phyloP scores from a whole-genome alignment of 2,797 vertebrate genomes.

The Crypturellus tataupa region DNA sequence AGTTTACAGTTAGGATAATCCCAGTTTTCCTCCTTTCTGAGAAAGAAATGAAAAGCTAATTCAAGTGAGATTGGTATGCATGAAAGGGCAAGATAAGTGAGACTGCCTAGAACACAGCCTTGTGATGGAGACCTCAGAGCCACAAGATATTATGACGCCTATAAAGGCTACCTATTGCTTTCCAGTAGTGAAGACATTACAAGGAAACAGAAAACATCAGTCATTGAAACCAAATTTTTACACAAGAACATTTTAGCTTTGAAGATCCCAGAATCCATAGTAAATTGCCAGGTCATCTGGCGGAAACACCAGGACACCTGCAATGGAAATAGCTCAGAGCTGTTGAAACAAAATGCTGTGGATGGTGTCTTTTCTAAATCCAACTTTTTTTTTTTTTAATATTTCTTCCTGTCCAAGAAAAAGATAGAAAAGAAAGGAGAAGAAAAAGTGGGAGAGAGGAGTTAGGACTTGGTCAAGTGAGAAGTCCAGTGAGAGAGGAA shows the following conservation, averaged over 20 bases:
- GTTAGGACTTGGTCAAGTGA: background rate
- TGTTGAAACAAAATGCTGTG: background rate
- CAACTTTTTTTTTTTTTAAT: too few species aligned
- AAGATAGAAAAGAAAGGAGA: background rate
- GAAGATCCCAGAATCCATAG: conserved; percentile 44
- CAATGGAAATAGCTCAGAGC: background rate
- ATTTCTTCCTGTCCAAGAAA: background rate
- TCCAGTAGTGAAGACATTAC: background rate
- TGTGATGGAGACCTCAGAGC: background rate
- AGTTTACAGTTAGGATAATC: conserved; percentile 2
- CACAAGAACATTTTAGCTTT: conserved; percentile 31
- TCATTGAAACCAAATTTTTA: conserved; percentile 1
- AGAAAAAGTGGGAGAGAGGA: background rate
- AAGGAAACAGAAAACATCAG: conserved; percentile 45
- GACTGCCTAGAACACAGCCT: background rate
- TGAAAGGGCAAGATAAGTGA: background rate
- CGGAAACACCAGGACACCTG: conserved; percentile 61
- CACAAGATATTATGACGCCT: background rate
- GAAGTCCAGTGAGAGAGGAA: background rate
- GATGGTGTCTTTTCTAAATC: background rate
- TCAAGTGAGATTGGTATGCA: background rate
- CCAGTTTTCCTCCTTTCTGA: conserved; percentile 13
- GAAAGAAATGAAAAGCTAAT: conserved; percentile 33
- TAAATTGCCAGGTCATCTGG: conserved; percentile 62
- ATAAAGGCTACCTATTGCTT: conserved; percentile 1